Conservation (phyloP, 2,888 invertebrate species). For the Halictus ligatus region DNA sequence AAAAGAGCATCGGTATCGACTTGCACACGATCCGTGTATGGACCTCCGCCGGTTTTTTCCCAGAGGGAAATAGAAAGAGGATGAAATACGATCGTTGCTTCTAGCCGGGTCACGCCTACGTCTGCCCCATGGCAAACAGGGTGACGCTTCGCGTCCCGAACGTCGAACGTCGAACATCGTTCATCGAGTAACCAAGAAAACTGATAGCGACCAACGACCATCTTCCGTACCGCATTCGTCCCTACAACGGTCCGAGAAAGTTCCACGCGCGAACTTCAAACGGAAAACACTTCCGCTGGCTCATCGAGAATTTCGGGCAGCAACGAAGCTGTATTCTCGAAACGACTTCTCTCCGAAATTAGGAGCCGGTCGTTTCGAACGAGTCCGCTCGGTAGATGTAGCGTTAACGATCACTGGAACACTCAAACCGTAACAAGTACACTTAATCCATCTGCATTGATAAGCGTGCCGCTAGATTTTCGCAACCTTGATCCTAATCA, state of each 20-base stretch:
- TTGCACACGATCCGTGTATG: constrained; percentile 35
- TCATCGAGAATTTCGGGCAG: background rate
- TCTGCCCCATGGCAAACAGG: constrained; percentile 35
- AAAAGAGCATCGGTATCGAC: constrained; percentile 32
- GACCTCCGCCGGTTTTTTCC: constrained; percentile 23
- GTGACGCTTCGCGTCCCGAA: constrained; percentile 20
- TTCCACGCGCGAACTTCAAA: background rate
- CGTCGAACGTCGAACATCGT: background rate
- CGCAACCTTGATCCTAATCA: constrained; percentile 66
- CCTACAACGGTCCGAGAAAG: background rate
- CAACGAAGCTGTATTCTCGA: background rate
- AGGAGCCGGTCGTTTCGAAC: constrained; percentile 27
- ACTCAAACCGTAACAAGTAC: constrained; percentile 54
- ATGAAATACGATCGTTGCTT: constrained; percentile 49
- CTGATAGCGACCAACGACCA: background rate
- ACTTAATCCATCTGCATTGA: constrained; percentile 66
- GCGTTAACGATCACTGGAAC: constrained; percentile 55
- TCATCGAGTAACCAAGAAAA: constrained; percentile 10
- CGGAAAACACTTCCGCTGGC: background rate
- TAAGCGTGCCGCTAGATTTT: constrained; percentile 57
- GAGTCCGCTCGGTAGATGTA: constrained; percentile 34
- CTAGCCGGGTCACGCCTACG: constrained; percentile 51
- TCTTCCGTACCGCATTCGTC: too few species aligned
- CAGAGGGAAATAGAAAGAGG: constrained; percentile 37
- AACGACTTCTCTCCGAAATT: background rate